phyloP scores from a whole-genome alignment of 2,113 vertebrate genomes.

The Eolophus roseicapilla region DNA sequence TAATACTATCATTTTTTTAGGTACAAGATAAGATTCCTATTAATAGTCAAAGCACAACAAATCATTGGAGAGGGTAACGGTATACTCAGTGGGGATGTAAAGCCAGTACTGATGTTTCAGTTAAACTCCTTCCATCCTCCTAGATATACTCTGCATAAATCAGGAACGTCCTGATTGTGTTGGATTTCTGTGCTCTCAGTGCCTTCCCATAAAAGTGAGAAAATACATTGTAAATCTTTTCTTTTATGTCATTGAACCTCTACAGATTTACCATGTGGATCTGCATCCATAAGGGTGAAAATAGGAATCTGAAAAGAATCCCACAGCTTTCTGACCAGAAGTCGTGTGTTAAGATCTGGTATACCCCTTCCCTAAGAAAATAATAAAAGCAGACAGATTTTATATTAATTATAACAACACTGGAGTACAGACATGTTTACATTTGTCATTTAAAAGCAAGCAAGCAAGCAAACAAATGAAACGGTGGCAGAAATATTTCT shows the following conservation, averaged over 20 bases:
- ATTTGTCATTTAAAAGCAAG: background rate
- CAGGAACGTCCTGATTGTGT: background rate
- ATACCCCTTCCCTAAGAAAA: conserved; percentile 89
- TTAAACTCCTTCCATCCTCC: background rate
- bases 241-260: background rate
- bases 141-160: background rate
- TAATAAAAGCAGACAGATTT: background rate
- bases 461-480: background rate
- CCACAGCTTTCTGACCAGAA: conserved; percentile 93
- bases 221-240: background rate
- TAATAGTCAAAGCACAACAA: background rate
- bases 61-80: background rate
- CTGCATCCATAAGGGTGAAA: conserved; percentile 91
- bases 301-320: conserved; percentile 84
- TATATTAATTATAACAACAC: background rate
- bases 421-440: background rate
- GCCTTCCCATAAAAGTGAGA: background rate
- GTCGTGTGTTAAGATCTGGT: conserved; percentile 93
- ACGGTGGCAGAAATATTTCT: background rate
- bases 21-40: background rate
- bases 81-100: background rate
- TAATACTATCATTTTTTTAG: background rate
- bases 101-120: background rate
- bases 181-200: background rate
- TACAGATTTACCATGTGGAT: conserved; percentile 86